Percentiles rank a stretch among this genome's conserved stretches.
Conservation (phyloP, 2,888 invertebrate species). For the Dendrolimus houi region DNA sequence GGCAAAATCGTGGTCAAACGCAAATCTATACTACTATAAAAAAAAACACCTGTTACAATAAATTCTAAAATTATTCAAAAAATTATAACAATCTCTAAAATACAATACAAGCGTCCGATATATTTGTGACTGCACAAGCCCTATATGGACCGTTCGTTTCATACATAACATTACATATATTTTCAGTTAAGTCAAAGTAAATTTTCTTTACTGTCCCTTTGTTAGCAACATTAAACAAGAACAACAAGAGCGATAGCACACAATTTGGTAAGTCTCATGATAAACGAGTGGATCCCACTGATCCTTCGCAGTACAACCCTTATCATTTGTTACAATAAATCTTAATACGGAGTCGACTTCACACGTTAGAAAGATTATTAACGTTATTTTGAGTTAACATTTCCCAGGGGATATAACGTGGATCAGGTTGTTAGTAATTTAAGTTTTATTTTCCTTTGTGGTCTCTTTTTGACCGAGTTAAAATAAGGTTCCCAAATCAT, state of each 20-base stretch:
- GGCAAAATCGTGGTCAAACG: no score
- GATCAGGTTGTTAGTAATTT: neutral
- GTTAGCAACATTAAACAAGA: constrained; percentile 15
- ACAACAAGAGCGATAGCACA: constrained; percentile 28
- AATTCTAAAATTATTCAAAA: no score
- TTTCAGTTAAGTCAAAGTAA: no score
- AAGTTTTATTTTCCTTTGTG: neutral
- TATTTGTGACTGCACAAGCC: no score
- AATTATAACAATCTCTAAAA: no score
- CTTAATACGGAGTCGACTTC: constrained; percentile 19
- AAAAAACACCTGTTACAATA: no score
- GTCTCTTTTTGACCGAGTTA: no score
- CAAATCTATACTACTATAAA: no score
- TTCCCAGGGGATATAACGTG: neutral
- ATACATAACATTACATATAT: no score
- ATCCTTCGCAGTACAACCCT: constrained; percentile 30
- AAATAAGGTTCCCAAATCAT: no score
- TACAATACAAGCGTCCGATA: no score
- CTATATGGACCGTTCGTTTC: no score
- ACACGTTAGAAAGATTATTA: constrained; percentile 3
- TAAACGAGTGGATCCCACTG: constrained; percentile 37
- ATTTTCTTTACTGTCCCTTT: constrained; percentile 9
- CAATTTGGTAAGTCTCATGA: constrained; percentile 18
- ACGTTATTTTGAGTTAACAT: constrained; percentile 7
- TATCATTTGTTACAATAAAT: constrained; percentile 55